Percentiles rank a stretch among this genome's conserved stretches.
phyloP scores from a whole-genome alignment of 2,113 vertebrate species.

The Menidia beryllina region DNA sequence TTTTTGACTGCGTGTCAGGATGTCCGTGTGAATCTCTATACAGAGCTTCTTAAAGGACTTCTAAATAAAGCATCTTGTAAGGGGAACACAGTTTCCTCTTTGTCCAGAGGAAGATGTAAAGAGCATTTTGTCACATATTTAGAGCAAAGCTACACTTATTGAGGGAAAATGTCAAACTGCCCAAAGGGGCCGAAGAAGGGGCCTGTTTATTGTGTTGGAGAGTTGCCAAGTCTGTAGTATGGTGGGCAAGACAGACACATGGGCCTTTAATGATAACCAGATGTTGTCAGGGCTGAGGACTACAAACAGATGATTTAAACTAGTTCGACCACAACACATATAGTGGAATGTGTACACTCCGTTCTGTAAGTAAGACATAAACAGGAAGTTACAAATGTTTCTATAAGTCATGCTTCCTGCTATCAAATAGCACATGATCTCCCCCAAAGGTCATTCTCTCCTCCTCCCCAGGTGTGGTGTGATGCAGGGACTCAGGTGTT shows the following conservation, averaged over 20 bases:
- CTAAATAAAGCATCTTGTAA: not conserved
- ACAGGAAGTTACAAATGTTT: no score
- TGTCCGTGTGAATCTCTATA: slow-evolving; percentile 10
- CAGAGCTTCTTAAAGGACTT: slow-evolving; percentile 1
- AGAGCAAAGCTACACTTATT: slow-evolving; percentile 4
- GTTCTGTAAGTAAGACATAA: not conserved
- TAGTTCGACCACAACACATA: not conserved
- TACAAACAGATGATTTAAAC: slow-evolving; percentile 14
- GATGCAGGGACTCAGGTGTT: slow-evolving; percentile 91
- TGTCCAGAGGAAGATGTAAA: slow-evolving; percentile 26
- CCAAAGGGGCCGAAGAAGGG: slow-evolving; percentile 24
- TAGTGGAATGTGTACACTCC: not conserved
- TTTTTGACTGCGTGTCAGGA: slow-evolving; percentile 4
- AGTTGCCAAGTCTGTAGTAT: slow-evolving; percentile 9
- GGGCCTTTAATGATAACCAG: slow-evolving; percentile 57
- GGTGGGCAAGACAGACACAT: not conserved
- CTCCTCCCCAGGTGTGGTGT: slow-evolving; percentile 87
- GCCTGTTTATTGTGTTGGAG: slow-evolving; percentile 20
- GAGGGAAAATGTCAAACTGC: not conserved
- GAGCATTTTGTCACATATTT: slow-evolving; percentile 8
- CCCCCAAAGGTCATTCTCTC: not conserved
- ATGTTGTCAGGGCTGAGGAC: slow-evolving; percentile 29
- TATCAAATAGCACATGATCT: not conserved
- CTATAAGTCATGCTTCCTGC: no score
- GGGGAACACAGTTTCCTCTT: slow-evolving; percentile 36